Evolutionary conservation across 2,888 invertebrate species (phyloP).

Genomic region (Balanococcus diminutus): DNA sequence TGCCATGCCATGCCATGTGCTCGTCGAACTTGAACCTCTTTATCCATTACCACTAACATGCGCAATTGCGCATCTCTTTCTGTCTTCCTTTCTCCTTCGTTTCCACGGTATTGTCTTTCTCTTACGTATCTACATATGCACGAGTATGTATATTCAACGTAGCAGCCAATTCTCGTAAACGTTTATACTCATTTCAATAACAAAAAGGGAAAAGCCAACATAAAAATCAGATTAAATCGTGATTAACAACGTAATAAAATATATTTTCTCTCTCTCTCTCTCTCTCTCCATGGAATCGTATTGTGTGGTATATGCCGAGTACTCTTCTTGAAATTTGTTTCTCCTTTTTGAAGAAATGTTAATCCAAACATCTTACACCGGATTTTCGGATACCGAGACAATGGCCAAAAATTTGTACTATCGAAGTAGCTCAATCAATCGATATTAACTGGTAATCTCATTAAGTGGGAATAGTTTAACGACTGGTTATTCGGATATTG

Average conservation of each 20-base stretch:
- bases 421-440: neutral
- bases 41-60: neutral
- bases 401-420: neutral
- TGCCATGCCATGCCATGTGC: too few species aligned
- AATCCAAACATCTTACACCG: neutral
- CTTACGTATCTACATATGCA: neutral
- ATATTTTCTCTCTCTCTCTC: neutral
- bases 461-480: too few species aligned
- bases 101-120: neutral
- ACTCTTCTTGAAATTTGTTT: neutral
- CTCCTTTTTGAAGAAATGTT: too few species aligned
- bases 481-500: too few species aligned
- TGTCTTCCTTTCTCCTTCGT: neutral
- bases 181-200: neutral
- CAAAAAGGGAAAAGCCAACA: neutral
- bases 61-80: neutral
- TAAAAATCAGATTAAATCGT: neutral
- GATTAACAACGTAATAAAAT: conserved; percentile 7
- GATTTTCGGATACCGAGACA: neutral
- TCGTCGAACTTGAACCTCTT: neutral
- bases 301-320: neutral
- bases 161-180: neutral
- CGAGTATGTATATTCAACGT: neutral
- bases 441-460: too few species aligned
- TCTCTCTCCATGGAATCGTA: neutral